Conservation (phyloP, 2,888 invertebrate genomes). For the Pediacus dermestoides region DNA sequence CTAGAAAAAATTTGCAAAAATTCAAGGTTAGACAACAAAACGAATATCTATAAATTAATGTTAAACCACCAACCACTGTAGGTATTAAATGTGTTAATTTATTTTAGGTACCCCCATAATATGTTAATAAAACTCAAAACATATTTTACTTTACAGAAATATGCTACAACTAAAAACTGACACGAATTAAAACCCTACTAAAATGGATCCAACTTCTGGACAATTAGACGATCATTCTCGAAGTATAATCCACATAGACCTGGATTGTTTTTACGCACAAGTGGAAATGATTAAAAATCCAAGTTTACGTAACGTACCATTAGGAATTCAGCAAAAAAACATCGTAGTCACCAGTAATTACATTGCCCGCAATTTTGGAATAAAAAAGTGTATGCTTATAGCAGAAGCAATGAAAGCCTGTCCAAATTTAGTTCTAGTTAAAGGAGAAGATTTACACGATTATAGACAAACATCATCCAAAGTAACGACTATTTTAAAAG, state of each 20-base stretch:
- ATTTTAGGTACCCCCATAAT: no score
- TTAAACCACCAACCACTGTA: no score
- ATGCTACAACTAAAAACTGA: no score
- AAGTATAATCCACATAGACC: constrained; percentile 74
- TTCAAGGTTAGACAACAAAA: no score
- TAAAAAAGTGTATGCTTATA: constrained; percentile 74
- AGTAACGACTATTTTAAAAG: constrained; percentile 67
- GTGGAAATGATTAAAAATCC: constrained; percentile 77
- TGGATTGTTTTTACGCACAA: constrained; percentile 85
- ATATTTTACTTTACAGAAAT: no score
- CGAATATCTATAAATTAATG: no score
- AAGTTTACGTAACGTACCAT: constrained; percentile 60
- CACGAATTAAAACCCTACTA: no score
- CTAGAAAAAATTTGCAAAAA: no score
- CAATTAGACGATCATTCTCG: constrained; percentile 58
- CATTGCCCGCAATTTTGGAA: constrained; percentile 69
- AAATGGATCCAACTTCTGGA: no score
- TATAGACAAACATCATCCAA: constrained; percentile 76
- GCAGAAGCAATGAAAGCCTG: constrained; percentile 71
- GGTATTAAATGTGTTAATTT: no score
- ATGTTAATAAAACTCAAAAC: no score
- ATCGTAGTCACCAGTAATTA: constrained; percentile 84
- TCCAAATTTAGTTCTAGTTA: constrained; percentile 70
- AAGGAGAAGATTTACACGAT: constrained; percentile 78
- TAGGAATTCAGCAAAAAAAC: constrained; percentile 82